Percentiles rank a stretch among this genome's conserved stretches.
These are phyloP conservation scores for Aporophyla lueneburgensis DNA, from an alignment of 2,888 invertebrate species.

Conservation along the genomic window DNA sequence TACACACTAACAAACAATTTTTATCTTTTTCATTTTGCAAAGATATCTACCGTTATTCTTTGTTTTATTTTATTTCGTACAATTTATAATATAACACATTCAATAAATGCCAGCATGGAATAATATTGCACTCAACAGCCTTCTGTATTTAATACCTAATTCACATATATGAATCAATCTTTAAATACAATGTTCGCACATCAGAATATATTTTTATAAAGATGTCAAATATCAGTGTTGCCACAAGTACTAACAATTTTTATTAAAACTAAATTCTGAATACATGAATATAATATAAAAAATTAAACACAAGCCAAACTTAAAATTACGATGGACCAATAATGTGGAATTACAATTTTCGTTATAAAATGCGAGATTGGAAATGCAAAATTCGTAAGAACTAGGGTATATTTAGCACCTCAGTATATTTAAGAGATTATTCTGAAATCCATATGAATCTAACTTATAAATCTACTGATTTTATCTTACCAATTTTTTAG, in stretches of 20 bases:
- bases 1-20: slow-evolving; percentile 13
- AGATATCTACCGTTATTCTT: not conserved
- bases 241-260: slow-evolving; percentile 46
- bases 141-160: slow-evolving; percentile 36
- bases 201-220: slow-evolving; percentile 10
- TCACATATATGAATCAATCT: slow-evolving; percentile 40
- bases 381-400: slow-evolving; percentile 71
- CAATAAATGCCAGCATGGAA: slow-evolving; percentile 47
- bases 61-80: slow-evolving; percentile 12
- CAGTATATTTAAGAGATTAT: slow-evolving; percentile 78
- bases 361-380: slow-evolving; percentile 61
- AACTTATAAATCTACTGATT: slow-evolving; percentile 71
- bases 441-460: slow-evolving; percentile 76
- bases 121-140: slow-evolving; percentile 39
- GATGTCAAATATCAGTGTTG: slow-evolving; percentile 46
- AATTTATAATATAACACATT: slow-evolving; percentile 15
- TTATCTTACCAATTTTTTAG: slow-evolving; percentile 75
- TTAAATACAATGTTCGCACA: slow-evolving; percentile 20
- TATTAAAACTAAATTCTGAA: slow-evolving; percentile 36
- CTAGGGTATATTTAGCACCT: slow-evolving; percentile 81
- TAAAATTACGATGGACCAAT: slow-evolving; percentile 68
- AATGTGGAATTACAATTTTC: slow-evolving; percentile 67
- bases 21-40: not conserved
- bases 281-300: slow-evolving; percentile 42
- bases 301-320: slow-evolving; percentile 58